Evolutionary conservation across 2,888 invertebrate species (phyloP).

Genomic region (Odontomyia ornata): DNA sequence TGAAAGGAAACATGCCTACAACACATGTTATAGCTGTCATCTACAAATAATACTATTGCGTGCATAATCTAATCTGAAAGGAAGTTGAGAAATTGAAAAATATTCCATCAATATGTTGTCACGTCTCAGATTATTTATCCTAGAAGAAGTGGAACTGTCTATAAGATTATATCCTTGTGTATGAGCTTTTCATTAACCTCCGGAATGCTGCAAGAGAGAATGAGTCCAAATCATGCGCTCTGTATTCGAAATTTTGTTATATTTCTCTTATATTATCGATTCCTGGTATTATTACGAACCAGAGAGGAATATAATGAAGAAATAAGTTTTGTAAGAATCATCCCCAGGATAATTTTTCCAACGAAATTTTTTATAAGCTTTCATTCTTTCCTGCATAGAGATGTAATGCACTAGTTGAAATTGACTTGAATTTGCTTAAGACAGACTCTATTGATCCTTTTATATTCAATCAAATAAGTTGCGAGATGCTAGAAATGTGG

Average conservation of each 20-base stretch:
- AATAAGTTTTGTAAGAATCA: not conserved
- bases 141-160: conserved; percentile 7
- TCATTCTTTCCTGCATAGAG: too few species aligned
- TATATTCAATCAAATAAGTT: conserved; percentile 7
- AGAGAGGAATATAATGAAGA: too few species aligned
- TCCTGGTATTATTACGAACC: too few species aligned
- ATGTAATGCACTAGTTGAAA: too few species aligned
- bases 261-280: conserved; percentile 15
- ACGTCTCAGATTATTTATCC: conserved; percentile 3
- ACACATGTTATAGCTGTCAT: not conserved
- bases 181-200: not conserved
- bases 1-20: not conserved
- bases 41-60: not conserved
- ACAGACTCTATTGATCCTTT: not conserved
- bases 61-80: not conserved
- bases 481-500: not conserved
- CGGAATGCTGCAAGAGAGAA: conserved; percentile 2
- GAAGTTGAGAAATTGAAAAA: conserved; percentile 29
- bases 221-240: conserved; percentile 11
- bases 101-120: not conserved
- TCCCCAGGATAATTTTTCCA: too few species aligned
- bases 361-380: too few species aligned
- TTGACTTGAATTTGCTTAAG: too few species aligned
- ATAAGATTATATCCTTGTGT: not conserved
- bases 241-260: not conserved